phyloP scores from a whole-genome alignment of 2,888 invertebrate genomes.

The Macaria liturata region DNA sequence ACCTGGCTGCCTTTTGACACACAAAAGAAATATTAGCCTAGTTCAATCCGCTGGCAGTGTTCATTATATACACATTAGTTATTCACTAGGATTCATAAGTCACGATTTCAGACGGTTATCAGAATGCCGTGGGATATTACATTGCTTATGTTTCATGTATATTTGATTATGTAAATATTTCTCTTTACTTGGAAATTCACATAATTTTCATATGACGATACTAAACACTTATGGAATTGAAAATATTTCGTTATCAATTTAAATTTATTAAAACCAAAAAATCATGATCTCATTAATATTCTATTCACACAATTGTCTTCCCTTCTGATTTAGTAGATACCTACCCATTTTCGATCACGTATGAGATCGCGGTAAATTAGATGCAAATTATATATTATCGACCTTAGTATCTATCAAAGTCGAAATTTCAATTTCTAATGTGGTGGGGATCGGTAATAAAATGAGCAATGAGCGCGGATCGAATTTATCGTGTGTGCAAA shows the following conservation, averaged over 20 bases:
- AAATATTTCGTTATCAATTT: no score
- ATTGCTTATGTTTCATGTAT: no score
- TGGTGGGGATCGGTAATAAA: conserved; percentile 51
- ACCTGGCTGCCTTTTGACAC: conserved; percentile 26
- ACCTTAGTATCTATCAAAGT: conserved; percentile 34
- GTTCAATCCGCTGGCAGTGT: conserved; percentile 24
- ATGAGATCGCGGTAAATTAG: conserved; percentile 22
- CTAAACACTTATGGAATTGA: no score
- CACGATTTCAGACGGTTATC: conserved; percentile 14
- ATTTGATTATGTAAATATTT: no score
- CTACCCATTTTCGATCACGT: conserved; percentile 2
- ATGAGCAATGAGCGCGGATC: conserved; percentile 57
- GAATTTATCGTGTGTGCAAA: conserved; percentile 66
- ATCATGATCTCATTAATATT: no score
- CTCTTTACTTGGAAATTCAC: no score
- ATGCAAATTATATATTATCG: conserved; percentile 31
- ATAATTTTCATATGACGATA: no score
- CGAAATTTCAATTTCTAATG: conserved; percentile 39
- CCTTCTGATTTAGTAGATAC: no score
- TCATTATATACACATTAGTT: conserved; percentile 35
- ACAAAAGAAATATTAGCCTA: conserved; percentile 25
- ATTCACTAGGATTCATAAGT: conserved; percentile 19
- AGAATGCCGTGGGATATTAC: neutral
- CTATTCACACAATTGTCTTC: no score
- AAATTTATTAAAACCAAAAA: no score